Evolutionary conservation across 2,888 invertebrate species (phyloP).

Genomic region (Hirtodrosophila cameraria): DNA sequence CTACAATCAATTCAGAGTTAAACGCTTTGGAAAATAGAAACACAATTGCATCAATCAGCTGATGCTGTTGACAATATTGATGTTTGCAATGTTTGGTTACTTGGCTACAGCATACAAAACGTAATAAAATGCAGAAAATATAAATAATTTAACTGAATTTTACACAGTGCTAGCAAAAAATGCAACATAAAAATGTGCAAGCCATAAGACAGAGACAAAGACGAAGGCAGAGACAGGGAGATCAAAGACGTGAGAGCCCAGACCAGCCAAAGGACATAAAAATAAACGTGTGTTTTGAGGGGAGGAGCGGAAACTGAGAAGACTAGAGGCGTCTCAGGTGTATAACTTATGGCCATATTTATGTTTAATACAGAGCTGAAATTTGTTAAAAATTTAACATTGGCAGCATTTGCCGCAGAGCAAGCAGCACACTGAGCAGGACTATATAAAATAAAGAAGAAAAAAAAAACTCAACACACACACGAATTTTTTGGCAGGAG

Average conservation of each 20-base stretch:
- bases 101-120: conserved; percentile 2
- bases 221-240: too few relatives aligned
- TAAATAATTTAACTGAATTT: conserved; percentile 6
- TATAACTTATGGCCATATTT: conserved; percentile 54
- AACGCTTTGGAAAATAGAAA: too few relatives aligned
- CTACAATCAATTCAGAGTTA: too few relatives aligned
- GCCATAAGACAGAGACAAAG: conserved; percentile 8
- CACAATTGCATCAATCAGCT: too few relatives aligned
- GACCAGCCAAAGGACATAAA: conserved; percentile 3
- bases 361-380: conserved; percentile 65
- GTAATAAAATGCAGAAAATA: conserved; percentile 27
- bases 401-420: conserved; percentile 37
- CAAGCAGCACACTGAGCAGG: too few relatives aligned
- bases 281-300: neutral
- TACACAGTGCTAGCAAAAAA: conserved; percentile 1
- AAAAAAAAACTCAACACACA: conserved; percentile 19
- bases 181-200: conserved; percentile 19
- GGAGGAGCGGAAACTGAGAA: neutral
- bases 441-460: too few relatives aligned
- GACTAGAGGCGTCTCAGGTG: conserved; percentile 14
- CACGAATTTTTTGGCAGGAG: neutral
- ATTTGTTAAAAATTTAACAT: conserved; percentile 56
- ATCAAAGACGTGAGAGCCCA: conserved; percentile 15
- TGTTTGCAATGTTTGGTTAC: too few relatives aligned
- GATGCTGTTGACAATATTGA: too few relatives aligned